Evolutionary conservation across 2,113 vertebrate genomes (phyloP).

Genomic region (Phrynosoma blainvillii): DNA sequence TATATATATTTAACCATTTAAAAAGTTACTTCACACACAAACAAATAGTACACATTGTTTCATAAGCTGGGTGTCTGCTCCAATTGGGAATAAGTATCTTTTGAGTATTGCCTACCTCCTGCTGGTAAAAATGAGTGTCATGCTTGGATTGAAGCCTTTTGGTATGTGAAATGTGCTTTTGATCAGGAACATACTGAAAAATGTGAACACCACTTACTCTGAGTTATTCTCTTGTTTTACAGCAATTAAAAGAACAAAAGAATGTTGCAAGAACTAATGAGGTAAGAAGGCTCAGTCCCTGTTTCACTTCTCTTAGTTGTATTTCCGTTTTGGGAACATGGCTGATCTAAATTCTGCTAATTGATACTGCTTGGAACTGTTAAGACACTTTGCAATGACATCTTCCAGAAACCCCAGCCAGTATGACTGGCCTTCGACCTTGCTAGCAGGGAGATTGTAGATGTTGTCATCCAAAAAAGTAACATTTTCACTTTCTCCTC

Average conservation of each 20-base stretch:
- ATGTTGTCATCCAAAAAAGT: too few species aligned
- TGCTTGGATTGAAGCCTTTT: neutral
- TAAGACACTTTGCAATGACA: too few species aligned
- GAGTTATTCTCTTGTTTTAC: constrained; percentile 29
- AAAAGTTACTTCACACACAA: too few species aligned
- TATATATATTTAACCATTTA: too few species aligned
- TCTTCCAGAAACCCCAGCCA: too few species aligned
- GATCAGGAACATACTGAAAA: neutral
- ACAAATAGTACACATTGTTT: too few species aligned
- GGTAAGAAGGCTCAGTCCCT: constrained; percentile 72
- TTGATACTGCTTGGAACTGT: neutral
- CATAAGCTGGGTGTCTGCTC: too few species aligned
- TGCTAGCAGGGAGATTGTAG: too few species aligned
- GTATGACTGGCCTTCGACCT: too few species aligned
- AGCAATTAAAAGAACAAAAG: constrained; percentile 99
- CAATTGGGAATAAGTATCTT: too few species aligned
- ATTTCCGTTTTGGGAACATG: neutral
- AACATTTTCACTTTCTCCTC: too few species aligned
- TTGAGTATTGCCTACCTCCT: neutral
- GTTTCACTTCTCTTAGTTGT: neutral
- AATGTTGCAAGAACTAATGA: constrained; percentile 90
- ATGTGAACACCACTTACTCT: constrained; percentile 7
- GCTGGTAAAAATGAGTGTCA: neutral
- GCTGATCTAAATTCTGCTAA: neutral
- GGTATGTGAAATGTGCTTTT: neutral